phyloP scores from a whole-genome alignment of 1,140 invertebrate species.

The Drosophila erecta region DNA sequence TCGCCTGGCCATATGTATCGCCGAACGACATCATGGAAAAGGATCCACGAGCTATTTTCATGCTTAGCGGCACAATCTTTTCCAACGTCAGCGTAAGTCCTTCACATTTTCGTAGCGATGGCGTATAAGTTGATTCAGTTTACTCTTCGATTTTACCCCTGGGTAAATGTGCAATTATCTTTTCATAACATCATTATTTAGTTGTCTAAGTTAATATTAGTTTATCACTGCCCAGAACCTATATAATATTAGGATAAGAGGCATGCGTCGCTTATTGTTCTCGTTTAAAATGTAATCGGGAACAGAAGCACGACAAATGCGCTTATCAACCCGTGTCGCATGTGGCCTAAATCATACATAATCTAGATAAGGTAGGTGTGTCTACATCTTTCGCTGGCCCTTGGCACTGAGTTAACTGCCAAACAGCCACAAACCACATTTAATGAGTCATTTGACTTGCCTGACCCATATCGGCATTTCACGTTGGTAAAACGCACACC shows the following conservation, averaged over 20 bases:
- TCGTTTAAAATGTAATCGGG: neutral
- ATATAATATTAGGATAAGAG: no score
- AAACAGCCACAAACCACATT: slow-evolving; percentile 20
- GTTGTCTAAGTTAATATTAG: no score
- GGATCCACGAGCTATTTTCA: slow-evolving; percentile 93
- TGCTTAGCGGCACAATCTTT: slow-evolving; percentile 95
- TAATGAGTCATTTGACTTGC: slow-evolving; percentile 20
- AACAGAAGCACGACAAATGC: no score
- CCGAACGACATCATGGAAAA: slow-evolving; percentile 90
- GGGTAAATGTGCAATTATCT: no score
- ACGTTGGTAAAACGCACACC: slow-evolving; percentile 11
- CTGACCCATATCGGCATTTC: slow-evolving; percentile 23
- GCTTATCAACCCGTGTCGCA: slow-evolving; percentile 40
- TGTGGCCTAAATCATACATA: slow-evolving; percentile 39
- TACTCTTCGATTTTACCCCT: neutral
- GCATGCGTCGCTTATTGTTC: no score
- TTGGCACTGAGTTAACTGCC: slow-evolving; percentile 32
- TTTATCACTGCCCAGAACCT: no score
- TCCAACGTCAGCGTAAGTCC: slow-evolving; percentile 97
- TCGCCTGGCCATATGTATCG: slow-evolving; percentile 92
- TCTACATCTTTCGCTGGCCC: slow-evolving; percentile 8
- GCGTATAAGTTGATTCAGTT: neutral
- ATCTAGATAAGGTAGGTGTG: slow-evolving; percentile 42
- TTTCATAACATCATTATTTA: no score
- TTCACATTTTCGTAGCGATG: neutral